Base-by-base conservation (phyloP, 1,140 invertebrate genomes). In the Achatina immaculata region DNA sequence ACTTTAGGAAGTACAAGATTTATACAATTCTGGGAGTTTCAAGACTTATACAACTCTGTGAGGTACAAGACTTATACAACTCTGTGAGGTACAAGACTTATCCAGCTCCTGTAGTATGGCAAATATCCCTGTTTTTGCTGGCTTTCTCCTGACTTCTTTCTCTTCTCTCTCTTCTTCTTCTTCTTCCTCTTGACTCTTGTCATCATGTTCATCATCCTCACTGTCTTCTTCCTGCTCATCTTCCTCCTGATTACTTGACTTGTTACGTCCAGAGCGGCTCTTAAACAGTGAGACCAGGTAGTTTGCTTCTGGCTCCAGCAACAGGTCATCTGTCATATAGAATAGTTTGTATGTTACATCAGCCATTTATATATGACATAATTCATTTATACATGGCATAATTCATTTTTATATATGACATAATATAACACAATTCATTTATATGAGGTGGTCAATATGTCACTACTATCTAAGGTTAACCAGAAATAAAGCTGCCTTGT, bases 121-220 rank as follows among this genome's bases (percentile, higher is more conserved):
- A 76, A 76, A 76, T 6, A 76, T 76, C 31, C 74, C 74, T n/a
- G 19, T n/a, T 7, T n/a, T 55, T 65, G 48, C 11, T 34, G 43
- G 6, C 16, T 14, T 45, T 19, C 43, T 55, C 2, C 48, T 55
- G 2, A 34, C 31, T 21, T 16, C 51, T 6, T 76, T 34, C 21
- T 75, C 73, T 36, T 75, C 28, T 7, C 11, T 42, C 19, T 76
- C 74, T 74, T 71, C 38, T 2, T 42, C 68, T 71, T 71, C 38
- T 2, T 42, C 68, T 71, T 71, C 68, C 24, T 28, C 68, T 9
- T 21, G 6, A 11, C 68, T 40, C 0, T 71, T 11, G 6, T 71
- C 68, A 40, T 45, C 42, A 42, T 40, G 36, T 24, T 42, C 38
- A 24, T 71, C 38, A 28, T 40, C 38, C 24, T 71, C 38, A 45